Evolutionary conservation across 2,888 invertebrate genomes (phyloP), one percentile per base, ranked within the genome.

Genomic region (Galerucella nymphaeae): DNA sequence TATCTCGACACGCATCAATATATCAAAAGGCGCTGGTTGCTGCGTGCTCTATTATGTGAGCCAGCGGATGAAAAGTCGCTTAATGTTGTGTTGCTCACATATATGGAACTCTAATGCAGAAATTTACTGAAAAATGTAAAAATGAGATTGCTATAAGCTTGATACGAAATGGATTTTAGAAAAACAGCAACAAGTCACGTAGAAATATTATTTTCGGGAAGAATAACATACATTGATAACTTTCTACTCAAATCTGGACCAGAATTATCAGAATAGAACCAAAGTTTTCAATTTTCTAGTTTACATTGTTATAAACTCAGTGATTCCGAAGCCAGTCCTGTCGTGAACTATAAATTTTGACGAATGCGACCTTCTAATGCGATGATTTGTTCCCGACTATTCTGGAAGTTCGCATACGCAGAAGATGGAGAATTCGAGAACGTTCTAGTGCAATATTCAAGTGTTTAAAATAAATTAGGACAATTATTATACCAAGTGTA

Each of bases 1-100:
- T 76, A 78, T 78, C 76, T 75, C 75, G 76, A 74, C 75, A 75
- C 71, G 72, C 73, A 70, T 75, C 75, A 62, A 76, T 76, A 76
- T 73, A 75, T 76, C 76, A 74, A 71, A 75, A 66, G 66, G 75
- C 66, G 75, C 66, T 62, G 66, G 70, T 50, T 73, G 71, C 67
- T 70, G 53, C 70, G 63, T 71, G 71, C 57, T 73, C 64, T 63
- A 66, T 70, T 74, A 71, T 74, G 50, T 55, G 30, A 66, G 38
- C 63, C 41, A 45, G 41, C 53, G 71, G 68, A 74, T 74, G 74
- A 70, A 74, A 74, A 74, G 74, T 71, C 72, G 68, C 45, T 62
- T 18, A 62, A 62, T 48, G 69, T 38, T 70, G 63, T 62, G 61
- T 41, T 57, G 23, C 57, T 30, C 57, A 57, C 59, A 57, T 70